These are phyloP conservation scores for Vesta saturnalis DNA, from an alignment of 2,888 invertebrate species.

Conservation along the genomic window DNA sequence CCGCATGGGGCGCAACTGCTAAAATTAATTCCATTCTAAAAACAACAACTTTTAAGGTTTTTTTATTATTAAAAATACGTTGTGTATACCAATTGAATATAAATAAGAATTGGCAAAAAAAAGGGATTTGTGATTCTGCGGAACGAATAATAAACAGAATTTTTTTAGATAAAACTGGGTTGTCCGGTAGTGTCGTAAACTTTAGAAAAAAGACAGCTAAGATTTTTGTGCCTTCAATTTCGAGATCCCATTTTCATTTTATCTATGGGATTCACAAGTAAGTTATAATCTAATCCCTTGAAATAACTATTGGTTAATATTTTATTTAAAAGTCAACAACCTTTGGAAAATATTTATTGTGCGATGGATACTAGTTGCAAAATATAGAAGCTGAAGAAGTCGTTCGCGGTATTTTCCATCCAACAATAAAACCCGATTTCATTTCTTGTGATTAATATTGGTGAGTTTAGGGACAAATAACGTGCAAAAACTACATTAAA, in stretches of 20 bases:
- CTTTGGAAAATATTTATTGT: too few relatives aligned
- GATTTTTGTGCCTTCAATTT: slow-evolving; percentile 28
- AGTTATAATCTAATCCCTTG: too few relatives aligned
- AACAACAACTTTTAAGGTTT: not conserved
- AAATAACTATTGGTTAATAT: too few relatives aligned
- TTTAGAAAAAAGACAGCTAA: slow-evolving; percentile 1
- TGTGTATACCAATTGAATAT: slow-evolving; percentile 5
- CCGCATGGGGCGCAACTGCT: not conserved
- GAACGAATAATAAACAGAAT: slow-evolving; percentile 1
- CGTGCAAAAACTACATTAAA: slow-evolving; percentile 14
- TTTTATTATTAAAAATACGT: slow-evolving; percentile 2
- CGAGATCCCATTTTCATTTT: slow-evolving; percentile 23
- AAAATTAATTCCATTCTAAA: not conserved
- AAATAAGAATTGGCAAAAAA: slow-evolving; percentile 5
- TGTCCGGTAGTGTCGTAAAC: not conserved
- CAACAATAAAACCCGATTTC: too few relatives aligned
- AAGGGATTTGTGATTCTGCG: not conserved
- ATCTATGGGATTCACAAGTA: too few relatives aligned
- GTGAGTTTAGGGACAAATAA: not conserved
- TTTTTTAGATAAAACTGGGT: not conserved
- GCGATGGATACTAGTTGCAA: too few relatives aligned
- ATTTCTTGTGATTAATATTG: slow-evolving; percentile 14
- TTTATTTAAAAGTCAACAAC: too few relatives aligned
- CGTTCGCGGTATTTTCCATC: too few relatives aligned
- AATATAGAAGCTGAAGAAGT: too few relatives aligned